Evolutionary conservation across 1,140 invertebrate genomes (phyloP).

Genomic region (Eumaeus atala): DNA sequence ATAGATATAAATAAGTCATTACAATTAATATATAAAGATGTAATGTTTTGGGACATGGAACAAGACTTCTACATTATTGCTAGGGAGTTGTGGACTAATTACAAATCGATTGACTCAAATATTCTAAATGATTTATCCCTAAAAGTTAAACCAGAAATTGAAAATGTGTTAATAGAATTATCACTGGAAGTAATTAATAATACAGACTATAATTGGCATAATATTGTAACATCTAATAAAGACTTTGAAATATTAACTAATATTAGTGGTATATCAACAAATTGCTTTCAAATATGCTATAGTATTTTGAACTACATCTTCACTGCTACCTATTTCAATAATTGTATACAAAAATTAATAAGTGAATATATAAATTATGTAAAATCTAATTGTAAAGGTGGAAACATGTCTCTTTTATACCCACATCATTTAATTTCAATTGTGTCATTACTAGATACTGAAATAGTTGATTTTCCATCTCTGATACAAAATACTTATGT

Average conservation of each 20-base stretch:
- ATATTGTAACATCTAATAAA: slow-evolving; percentile 26
- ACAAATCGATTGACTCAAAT: slow-evolving; percentile 16
- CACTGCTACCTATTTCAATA: slow-evolving; percentile 42
- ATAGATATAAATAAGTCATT: slow-evolving; percentile 20
- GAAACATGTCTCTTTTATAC: slow-evolving; percentile 38
- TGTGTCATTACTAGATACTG: slow-evolving; percentile 45
- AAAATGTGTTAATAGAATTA: slow-evolving; percentile 40
- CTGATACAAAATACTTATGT: slow-evolving; percentile 32
- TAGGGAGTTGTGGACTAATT: slow-evolving; percentile 29
- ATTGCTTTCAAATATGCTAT: slow-evolving; percentile 53
- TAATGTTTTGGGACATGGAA: slow-evolving; percentile 42
- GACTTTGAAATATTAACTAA: slow-evolving; percentile 31
- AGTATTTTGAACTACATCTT: slow-evolving; percentile 47
- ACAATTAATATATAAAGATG: slow-evolving; percentile 31
- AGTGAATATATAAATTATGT: slow-evolving; percentile 36
- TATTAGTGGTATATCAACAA: slow-evolving; percentile 33
- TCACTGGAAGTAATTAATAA: slow-evolving; percentile 29
- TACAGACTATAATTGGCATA: slow-evolving; percentile 23
- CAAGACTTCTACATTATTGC: slow-evolving; percentile 30
- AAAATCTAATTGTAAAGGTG: slow-evolving; percentile 26
- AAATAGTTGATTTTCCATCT: slow-evolving; percentile 29
- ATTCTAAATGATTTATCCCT: slow-evolving; percentile 36
- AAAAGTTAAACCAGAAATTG: slow-evolving; percentile 49
- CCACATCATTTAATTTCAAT: slow-evolving; percentile 33
- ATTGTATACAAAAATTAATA: slow-evolving; percentile 37